Conservation (phyloP, 2,113 vertebrate species). For the Asarcornis scutulata region DNA sequence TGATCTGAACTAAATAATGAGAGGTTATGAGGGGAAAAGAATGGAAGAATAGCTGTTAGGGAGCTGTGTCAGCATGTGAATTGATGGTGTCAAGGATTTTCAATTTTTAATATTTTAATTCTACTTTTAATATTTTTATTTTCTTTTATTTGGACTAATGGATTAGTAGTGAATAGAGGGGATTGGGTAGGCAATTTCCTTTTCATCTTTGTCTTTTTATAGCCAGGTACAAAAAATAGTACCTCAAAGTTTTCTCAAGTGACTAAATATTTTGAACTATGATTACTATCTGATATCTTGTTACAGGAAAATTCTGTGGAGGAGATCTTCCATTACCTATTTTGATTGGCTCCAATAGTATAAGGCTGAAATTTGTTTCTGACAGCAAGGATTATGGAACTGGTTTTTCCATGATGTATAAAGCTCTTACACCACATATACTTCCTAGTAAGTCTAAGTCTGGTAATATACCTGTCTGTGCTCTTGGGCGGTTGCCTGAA, state of each 20-base stretch:
- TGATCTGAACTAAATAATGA: neutral
- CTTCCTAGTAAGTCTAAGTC: slow-evolving; percentile 71
- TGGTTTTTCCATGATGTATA: slow-evolving; percentile 81
- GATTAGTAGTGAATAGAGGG: neutral
- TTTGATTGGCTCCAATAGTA: slow-evolving; percentile 71
- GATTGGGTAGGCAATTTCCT: neutral
- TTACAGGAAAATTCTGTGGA: slow-evolving; percentile 84
- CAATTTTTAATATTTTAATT: neutral
- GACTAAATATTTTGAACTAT: neutral
- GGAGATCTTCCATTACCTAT: slow-evolving; percentile 61
- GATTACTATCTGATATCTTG: neutral
- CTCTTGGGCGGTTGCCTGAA: neutral
- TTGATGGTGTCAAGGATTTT: neutral
- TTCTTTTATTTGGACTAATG: neutral
- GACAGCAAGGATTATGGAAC: slow-evolving; percentile 74
- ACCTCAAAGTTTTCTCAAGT: neutral
- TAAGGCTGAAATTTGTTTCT: slow-evolving; percentile 82
- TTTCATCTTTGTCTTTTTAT: neutral
- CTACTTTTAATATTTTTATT: too few relatives aligned
- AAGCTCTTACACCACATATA: slow-evolving; percentile 64
- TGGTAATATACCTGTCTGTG: neutral
- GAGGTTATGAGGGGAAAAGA: neutral
- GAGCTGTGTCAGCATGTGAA: neutral
- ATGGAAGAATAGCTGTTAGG: neutral
- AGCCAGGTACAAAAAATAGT: neutral